phyloP scores from a whole-genome alignment of 2,888 invertebrate species.

The Campoplex capitator region DNA sequence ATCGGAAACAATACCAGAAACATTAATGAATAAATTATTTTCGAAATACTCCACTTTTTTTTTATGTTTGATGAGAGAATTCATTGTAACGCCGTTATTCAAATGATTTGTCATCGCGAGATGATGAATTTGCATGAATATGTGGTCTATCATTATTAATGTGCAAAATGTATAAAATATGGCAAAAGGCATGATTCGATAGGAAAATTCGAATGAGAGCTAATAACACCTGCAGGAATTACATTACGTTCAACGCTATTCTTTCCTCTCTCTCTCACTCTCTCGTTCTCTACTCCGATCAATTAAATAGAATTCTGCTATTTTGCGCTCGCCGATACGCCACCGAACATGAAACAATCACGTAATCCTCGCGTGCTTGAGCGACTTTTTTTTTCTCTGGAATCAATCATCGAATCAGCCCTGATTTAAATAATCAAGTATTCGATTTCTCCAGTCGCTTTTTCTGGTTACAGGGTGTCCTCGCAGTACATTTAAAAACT shows the following conservation, averaged over 20 bases:
- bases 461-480: neutral
- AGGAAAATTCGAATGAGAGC: neutral
- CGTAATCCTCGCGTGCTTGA: constrained; percentile 29
- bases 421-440: constrained; percentile 46
- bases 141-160: neutral
- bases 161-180: neutral
- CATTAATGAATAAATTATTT: neutral
- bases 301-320: neutral
- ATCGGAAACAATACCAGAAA: neutral
- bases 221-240: neutral
- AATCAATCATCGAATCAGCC: constrained; percentile 37
- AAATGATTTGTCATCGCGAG: neutral
- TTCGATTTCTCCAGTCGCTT: constrained; percentile 23
- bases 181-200: neutral
- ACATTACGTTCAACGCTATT: neutral
- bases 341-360: constrained; percentile 19
- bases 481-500: neutral
- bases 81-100: neutral
- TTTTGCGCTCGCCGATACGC: constrained; percentile 18
- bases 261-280: neutral
- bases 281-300: neutral
- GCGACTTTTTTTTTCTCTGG: constrained; percentile 15
- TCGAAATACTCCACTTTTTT: neutral
- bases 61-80: neutral
- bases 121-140: neutral